Evolutionary conservation across 2,888 invertebrate species (phyloP).

Genomic region (Drosophila yooni): DNA sequence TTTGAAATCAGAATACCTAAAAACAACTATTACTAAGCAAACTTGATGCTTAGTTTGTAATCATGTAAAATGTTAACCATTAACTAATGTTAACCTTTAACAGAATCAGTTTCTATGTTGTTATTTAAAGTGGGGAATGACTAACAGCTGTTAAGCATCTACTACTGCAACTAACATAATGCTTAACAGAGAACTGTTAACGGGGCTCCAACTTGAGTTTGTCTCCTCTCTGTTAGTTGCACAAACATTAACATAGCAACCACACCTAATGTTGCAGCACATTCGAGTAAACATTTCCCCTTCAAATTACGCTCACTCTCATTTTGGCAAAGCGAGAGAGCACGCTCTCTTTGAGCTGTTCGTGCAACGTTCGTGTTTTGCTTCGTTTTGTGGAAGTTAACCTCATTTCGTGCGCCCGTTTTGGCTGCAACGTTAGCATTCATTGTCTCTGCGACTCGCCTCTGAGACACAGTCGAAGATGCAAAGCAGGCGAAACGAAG

Average conservation of each 20-base stretch:
- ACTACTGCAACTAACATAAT: not conserved
- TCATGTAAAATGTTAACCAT: not conserved
- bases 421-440: constrained; percentile 38
- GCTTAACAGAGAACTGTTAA: not conserved
- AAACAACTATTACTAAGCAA: not conserved
- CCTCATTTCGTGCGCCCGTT: constrained; percentile 53
- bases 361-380: constrained; percentile 9
- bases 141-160: not conserved
- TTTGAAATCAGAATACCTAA: not conserved
- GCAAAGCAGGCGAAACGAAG: not conserved
- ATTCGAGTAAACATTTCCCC: constrained; percentile 23
- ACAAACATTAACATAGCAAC: constrained; percentile 16
- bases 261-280: constrained; percentile 3
- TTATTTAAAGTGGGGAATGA: not conserved
- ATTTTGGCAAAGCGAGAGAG: not conserved
- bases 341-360: constrained; percentile 5
- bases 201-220: not conserved
- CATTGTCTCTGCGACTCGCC: constrained; percentile 41
- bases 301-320: not conserved
- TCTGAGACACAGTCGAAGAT: constrained; percentile 9
- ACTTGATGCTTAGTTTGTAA: not conserved
- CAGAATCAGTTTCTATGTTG: not conserved
- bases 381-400: constrained; percentile 65
- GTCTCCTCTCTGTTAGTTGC: not conserved
- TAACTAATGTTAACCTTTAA: not conserved